Base-by-base conservation (phyloP, 30 jellyfish, hydroid and myxozoan species). In the Cassiopea xamachana region DNA sequence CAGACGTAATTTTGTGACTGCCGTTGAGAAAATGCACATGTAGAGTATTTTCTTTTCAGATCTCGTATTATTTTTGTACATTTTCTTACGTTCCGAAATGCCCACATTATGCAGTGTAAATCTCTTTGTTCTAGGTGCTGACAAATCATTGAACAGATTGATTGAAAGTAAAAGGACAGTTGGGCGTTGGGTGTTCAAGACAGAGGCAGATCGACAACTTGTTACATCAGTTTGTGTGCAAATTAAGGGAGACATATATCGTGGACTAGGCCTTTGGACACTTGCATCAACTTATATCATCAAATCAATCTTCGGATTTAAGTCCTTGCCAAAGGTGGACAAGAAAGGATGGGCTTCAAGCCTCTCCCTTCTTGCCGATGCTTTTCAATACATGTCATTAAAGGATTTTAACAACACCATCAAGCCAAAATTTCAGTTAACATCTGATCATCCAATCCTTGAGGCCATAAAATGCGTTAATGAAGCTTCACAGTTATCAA, bases 321-420 rank as follows among this genome's bases (percentile, higher is more conserved):
- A 78, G 64, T 43, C 88, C 51, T 81, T 89, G 73, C 89, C 85
- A 4, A 82, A 81, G 64, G 87, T 46, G 44, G 96, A 89, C 49
- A 89, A 39, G 46, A 89, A 89, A 47, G 96, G 96, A 1, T 73
- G 90, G 90, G 92, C 92, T 1, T 62, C 96, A 1, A 83, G 96
- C 75, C 75, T 89, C 51, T 77, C 96, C 15, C 55, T 81, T 9
- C 89, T 89, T 44, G 92, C 96, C 8, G 92, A 89, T 76, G 82
- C 96, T 0, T 81, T 48, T 49, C 96, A 82, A 83, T 89, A 79
- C 80, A 89, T 89, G 92, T 80, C 96, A 2, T 64, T 67, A 8
- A 55, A 81, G 14, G 96, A 89, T 68, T 89, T 71, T 78, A 73
- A 46, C 17, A 43, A 60, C 19, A 49, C 60, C 8, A 59, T 83